Base-by-base conservation (phyloP, 2,797 vertebrate species). In the Trachops cirrhosus region DNA sequence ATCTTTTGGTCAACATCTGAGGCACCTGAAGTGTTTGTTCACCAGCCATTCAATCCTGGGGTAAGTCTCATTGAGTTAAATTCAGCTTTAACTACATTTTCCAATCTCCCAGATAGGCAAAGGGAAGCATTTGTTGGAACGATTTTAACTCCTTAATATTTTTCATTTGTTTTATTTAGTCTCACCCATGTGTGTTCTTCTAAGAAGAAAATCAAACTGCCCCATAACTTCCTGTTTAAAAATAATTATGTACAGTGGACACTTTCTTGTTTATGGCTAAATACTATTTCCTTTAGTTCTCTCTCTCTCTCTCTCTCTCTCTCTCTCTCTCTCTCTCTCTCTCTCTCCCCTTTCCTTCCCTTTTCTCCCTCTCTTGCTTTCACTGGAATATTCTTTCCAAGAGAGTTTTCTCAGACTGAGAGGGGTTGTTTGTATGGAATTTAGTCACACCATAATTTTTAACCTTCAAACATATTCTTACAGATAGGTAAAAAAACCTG, bases 1-100 rank as follows among this genome's bases (percentile, higher is more conserved):
- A 96, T 96, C 97, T 90, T 97, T 98, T 97, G 97, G 95, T 98
- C 94, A 98, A 88, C 96, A 97, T 96, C 96, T 97, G 97, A 97
- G 96, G 97, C 97, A 98, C 93, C 91, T 97, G 91, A 71, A 96
- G 94, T 91, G 93, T 71, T 98, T 91, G 92, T 70, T 98, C 64
- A 96, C 93, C 96, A 96, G 97, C 96, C 37, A 96, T 92, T 97
- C 96, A 97, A 73, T 97, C 95, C 93, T 89, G 89, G 86, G 78
- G 70, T 96, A 97, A 97, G 96, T 98, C 95, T 96, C 86, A 73
- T 95, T 97, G 75, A 97, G 93, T 98, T 98, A 98, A 97, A 97
- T 87, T 97, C 97, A 98, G 90, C 77, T 77, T 96, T 82, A 96
- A 95, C 95, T 75, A 89, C 88, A 94, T 94, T 96, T 85, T 84